A percentile compares a stretch with the other conserved stretches of the same genome.
Conservation (phyloP, 2,888 invertebrate species). For the Quadriops clusia region DNA sequence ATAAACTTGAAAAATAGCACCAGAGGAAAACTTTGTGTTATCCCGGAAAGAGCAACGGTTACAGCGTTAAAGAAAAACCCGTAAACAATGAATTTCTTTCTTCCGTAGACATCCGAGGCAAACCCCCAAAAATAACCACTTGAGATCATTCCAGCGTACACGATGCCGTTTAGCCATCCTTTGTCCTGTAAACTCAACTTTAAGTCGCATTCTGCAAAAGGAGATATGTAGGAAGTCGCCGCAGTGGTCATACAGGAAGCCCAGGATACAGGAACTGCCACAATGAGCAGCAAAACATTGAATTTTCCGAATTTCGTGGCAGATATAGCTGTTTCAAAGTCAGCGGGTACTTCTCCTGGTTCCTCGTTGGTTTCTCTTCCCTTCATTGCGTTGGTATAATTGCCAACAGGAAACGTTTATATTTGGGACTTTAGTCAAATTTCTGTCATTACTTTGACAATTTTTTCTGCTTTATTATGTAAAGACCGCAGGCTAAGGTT, state of each 20-base stretch:
- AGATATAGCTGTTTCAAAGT: conserved; percentile 61
- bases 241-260: conserved; percentile 56
- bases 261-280: conserved; percentile 50
- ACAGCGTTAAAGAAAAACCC: conserved; percentile 53
- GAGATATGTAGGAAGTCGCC: conserved; percentile 56
- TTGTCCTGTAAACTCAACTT: conserved; percentile 51
- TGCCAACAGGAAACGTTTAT: too few species aligned
- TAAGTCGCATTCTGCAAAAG: conserved; percentile 60
- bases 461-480: too few species aligned
- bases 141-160: conserved; percentile 64
- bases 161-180: conserved; percentile 54
- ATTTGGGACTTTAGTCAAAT: too few species aligned
- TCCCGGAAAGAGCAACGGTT: conserved; percentile 49
- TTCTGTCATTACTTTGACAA: too few species aligned
- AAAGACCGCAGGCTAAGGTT: too few species aligned
- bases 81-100: conserved; percentile 51
- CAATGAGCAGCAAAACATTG: conserved; percentile 49
- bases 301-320: conserved; percentile 59
- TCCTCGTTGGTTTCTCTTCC: too few species aligned
- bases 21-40: conserved; percentile 54
- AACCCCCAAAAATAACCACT: conserved; percentile 70
- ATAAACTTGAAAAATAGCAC: conserved; percentile 56
- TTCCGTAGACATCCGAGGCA: conserved; percentile 60
- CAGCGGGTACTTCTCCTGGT: too few species aligned
- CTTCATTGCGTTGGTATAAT: too few species aligned